Evolutionary conservation across 2,113 vertebrate species (phyloP).

Genomic region (Podocnemis expansa): DNA sequence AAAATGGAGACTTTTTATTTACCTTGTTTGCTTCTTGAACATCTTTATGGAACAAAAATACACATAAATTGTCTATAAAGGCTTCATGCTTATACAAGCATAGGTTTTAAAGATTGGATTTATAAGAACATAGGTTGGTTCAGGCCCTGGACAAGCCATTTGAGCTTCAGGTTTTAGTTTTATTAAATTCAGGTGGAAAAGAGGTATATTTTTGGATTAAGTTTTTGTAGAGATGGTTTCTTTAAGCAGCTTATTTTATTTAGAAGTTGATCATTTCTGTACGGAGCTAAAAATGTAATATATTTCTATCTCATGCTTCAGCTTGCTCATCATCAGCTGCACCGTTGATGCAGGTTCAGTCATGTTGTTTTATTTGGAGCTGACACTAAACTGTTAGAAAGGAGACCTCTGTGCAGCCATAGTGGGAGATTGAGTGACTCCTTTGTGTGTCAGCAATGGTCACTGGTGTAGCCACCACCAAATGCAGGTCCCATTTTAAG

Average conservation of each 20-base stretch:
- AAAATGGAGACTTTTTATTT: neutral
- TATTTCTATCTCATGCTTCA: constrained; percentile 3
- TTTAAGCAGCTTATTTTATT: neutral
- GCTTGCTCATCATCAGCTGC: constrained; percentile 5
- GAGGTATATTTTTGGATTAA: neutral
- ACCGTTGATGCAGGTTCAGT: neutral
- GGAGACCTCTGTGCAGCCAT: neutral
- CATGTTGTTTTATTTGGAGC: neutral
- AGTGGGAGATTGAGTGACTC: rapidly evolving
- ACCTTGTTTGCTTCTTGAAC: neutral
- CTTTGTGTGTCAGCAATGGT: neutral
- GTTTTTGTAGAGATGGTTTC: neutral
- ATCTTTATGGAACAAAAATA: neutral
- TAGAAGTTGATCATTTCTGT: constrained; percentile 11
- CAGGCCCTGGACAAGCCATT: neutral
- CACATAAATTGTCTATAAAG: neutral
- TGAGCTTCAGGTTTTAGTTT: neutral
- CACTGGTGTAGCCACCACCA: neutral
- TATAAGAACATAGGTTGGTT: neutral
- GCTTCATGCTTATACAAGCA: neutral
- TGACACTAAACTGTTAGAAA: neutral
- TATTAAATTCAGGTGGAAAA: constrained; percentile 9
- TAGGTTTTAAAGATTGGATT: neutral
- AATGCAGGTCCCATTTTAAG: neutral
- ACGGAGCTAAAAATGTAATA: neutral